Base-by-base conservation (phyloP, 2,113 vertebrate species). In the Melanerpes formicivorus region DNA sequence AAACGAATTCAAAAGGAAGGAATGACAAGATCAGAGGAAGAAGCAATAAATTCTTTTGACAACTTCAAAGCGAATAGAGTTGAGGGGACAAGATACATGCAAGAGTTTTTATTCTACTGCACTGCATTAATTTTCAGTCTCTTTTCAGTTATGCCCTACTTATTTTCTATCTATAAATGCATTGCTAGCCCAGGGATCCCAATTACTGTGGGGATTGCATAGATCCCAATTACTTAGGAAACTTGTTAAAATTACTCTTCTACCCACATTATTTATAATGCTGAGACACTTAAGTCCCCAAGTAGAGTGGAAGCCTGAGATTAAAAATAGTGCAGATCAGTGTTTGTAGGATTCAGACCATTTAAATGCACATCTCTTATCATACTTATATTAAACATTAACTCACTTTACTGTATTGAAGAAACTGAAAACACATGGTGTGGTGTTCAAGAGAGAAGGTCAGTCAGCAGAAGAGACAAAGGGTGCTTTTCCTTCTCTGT, bases 31-130 rank as follows among this genome's bases (percentile, higher is more conserved):
- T 84, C 74, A 80, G 66, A 87, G n/a, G 66, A 84, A 76, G 32
- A 7, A 95, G n/a, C 42, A 66, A 70, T 69, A 92, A 93, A 90
- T 94, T 90, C 55, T 88, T 92, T 66, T 87, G 90, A 87, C 92
- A 80, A 74, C 83, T 94, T 96, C 90, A 95, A 90, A 96, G 86
- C 0, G 8, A 81, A 52, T 16, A 55, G 62, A 58, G 18, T 62
- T 66, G 46, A 80, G 73, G 65, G 42, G 59, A 92, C 62, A 85
- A 93, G 66, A 74, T 82, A 19, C 23, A 62, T 2, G 17, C 17
- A 60, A 3, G 6, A 83, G 30, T 71, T 79, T 86, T 76, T 66
- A 44, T 93, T 90, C 96, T 73, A 87, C 42, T 76, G 32, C 34
- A 55, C 18, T 79, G 18, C 54, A 79, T 82, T 90, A 80, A 84